Percentiles rank a stretch among this genome's conserved stretches.
Conservation (phyloP, 1,140 invertebrate genomes). For the Calliphora vicina region DNA sequence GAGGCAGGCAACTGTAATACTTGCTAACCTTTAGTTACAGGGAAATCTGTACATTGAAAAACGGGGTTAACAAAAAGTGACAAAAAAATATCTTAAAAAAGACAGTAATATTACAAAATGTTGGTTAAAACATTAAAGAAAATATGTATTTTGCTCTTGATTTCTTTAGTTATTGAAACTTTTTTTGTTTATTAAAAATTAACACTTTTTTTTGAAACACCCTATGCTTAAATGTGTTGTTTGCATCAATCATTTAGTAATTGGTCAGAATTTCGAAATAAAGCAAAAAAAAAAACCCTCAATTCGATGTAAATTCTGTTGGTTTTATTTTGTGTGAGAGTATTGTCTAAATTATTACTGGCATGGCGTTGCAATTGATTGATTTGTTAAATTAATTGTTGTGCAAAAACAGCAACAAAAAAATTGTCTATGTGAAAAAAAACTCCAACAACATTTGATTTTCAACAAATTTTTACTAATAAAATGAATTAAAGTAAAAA, state of each 20-base stretch:
- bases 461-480: not conserved
- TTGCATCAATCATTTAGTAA: not conserved
- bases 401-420: not conserved
- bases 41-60: no score
- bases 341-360: not conserved
- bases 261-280: not conserved
- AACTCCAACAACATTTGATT: not conserved
- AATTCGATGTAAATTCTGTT: not conserved
- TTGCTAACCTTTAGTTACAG: no score
- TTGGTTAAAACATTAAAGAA: no score
- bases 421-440: no score
- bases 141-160: no score
- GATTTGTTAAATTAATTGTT: slow-evolving; percentile 7
- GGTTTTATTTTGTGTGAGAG: not conserved
- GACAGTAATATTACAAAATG: no score
- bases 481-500: slow-evolving; percentile 1
- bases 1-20: no score
- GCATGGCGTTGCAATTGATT: not conserved
- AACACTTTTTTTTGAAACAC: not conserved
- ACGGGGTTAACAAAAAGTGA: no score
- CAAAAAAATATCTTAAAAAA: no score
- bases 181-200: no score
- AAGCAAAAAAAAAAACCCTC: not conserved
- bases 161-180: no score
- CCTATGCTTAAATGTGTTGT: not conserved